A percentile compares a stretch with the other conserved stretches of the same genome.
phyloP scores from a whole-genome alignment of 2,113 vertebrate genomes.

The Cichladusa arquata region DNA sequence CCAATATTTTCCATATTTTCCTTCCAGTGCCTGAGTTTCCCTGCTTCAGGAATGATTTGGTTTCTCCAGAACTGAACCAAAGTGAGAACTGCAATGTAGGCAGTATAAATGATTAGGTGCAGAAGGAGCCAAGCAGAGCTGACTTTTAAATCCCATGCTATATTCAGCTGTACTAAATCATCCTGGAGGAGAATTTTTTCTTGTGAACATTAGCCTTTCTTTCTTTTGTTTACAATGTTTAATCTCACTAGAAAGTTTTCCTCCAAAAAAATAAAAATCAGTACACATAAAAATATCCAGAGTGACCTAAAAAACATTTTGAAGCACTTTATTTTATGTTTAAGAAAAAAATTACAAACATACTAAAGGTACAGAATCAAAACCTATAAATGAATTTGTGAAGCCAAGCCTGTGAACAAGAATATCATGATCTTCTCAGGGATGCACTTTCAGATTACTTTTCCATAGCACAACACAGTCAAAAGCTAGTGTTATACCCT shows the following conservation, averaged over 20 bases:
- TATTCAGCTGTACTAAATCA: background rate
- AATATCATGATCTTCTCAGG: background rate
- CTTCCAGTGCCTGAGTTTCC: background rate
- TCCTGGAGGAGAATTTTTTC: background rate
- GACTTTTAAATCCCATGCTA: background rate
- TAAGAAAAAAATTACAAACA: accelerated
- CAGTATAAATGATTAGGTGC: background rate
- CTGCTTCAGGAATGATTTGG: background rate
- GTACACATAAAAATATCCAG: background rate
- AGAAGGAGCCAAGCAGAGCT: background rate
- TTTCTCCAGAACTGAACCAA: background rate
- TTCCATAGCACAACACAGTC: background rate
- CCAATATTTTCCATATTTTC: background rate
- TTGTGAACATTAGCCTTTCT: background rate
- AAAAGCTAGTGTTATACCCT: background rate
- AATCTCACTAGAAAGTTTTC: background rate
- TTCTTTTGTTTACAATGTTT: background rate
- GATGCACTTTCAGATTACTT: background rate
- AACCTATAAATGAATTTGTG: background rate
- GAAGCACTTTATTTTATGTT: background rate
- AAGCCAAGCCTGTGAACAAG: background rate
- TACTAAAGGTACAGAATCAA: background rate
- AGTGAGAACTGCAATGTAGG: background rate
- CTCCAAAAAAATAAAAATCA: background rate
- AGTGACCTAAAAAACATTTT: background rate